Conservation (phyloP, 2,888 invertebrate genomes). For the Tromatobia lineatoria region DNA sequence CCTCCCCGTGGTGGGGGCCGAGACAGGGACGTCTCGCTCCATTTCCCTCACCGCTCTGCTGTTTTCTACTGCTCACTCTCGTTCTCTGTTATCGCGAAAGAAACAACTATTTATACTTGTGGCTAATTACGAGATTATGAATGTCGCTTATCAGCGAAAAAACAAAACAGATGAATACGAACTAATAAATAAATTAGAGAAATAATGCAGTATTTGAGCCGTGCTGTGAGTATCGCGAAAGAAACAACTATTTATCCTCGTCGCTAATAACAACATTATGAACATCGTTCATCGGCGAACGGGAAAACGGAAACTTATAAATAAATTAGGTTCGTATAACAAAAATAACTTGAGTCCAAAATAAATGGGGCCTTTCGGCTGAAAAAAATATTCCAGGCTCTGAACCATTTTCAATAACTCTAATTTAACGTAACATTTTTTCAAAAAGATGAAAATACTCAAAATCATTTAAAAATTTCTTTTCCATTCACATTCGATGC, state of each 20-base stretch:
- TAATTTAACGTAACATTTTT: too few species aligned
- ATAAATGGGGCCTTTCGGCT: too few species aligned
- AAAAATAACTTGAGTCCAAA: too few species aligned
- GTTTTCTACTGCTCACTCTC: background rate
- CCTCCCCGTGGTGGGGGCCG: slow-evolving; percentile 34
- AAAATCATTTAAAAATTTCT: too few species aligned
- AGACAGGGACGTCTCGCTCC: slow-evolving; percentile 59
- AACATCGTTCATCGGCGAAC: background rate
- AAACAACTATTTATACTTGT: background rate
- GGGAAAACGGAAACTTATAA: background rate
- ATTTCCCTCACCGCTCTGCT: slow-evolving; percentile 9
- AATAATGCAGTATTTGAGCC: too few species aligned
- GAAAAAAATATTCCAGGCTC: too few species aligned
- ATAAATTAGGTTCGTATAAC: too few species aligned
- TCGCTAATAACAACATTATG: background rate
- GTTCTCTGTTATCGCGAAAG: background rate
- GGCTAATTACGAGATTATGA: background rate
- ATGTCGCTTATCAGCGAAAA: background rate
- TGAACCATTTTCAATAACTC: too few species aligned
- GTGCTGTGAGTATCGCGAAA: too few species aligned
- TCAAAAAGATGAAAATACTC: too few species aligned
- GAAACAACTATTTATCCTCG: too few species aligned
- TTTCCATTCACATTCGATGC: too few species aligned
- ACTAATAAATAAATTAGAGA: background rate
- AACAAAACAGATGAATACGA: background rate